These are phyloP conservation scores for Xiphydria camelus DNA, from an alignment of 2,888 invertebrate genomes.

Conservation along the genomic window DNA sequence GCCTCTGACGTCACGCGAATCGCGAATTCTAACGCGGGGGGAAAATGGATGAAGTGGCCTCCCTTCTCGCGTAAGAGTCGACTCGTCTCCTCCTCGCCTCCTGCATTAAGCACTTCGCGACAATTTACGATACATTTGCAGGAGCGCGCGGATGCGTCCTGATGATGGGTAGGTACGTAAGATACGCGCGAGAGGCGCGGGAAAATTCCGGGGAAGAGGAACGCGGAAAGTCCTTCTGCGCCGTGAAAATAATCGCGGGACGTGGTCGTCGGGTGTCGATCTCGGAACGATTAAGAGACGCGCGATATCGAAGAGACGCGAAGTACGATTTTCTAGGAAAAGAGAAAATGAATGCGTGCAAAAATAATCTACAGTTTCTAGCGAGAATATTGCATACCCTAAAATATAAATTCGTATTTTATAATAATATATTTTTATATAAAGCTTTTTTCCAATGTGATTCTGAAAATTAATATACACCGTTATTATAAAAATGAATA, in stretches of 20 bases:
- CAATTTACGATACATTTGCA: constrained; percentile 57
- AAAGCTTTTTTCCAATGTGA: too few species aligned
- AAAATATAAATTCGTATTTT: too few species aligned
- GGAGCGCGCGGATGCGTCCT: constrained; percentile 29
- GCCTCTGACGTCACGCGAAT: constrained; percentile 29
- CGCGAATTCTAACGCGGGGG: constrained; percentile 1
- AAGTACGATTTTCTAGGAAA: too few species aligned
- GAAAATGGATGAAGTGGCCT: constrained; percentile 41
- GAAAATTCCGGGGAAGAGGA: not conserved
- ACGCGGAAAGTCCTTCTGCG: not conserved
- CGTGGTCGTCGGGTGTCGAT: too few species aligned
- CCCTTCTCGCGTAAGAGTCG: constrained; percentile 44
- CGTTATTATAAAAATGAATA: too few species aligned
- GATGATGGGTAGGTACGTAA: not conserved
- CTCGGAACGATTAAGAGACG: too few species aligned
- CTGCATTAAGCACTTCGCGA: constrained; percentile 55
- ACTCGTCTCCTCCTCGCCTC: constrained; percentile 31
- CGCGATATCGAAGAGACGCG: too few species aligned
- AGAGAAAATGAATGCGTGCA: too few species aligned
- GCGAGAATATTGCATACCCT: too few species aligned
- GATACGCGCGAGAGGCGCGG: not conserved
- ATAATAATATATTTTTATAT: too few species aligned
- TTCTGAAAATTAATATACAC: too few species aligned
- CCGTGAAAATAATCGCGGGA: not conserved
- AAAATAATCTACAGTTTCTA: too few species aligned